phyloP scores from a whole-genome alignment of 1,140 invertebrate genomes.

The Zaprionus vittiger region DNA sequence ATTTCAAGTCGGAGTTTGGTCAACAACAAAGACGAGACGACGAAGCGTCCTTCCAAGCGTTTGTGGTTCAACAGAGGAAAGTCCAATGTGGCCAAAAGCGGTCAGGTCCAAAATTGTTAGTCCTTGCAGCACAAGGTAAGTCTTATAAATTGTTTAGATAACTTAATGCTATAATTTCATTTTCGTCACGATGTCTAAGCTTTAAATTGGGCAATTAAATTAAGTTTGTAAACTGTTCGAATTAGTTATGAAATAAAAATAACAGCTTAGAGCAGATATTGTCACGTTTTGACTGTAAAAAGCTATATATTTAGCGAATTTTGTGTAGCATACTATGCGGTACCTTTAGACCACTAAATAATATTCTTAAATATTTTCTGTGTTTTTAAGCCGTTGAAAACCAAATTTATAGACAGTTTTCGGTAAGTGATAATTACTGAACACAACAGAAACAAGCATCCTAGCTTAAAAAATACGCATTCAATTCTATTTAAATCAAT shows the following conservation, averaged over 20 bases:
- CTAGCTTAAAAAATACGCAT: too few species aligned
- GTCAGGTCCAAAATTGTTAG: background rate
- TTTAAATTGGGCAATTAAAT: background rate
- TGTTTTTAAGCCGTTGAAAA: too few species aligned
- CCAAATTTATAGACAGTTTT: too few species aligned
- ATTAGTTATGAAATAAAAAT: too few species aligned
- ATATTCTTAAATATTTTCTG: too few species aligned
- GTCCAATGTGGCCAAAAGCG: background rate
- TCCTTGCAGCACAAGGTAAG: background rate
- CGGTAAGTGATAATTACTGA: too few species aligned
- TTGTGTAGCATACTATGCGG: too few species aligned
- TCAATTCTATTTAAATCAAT: background rate
- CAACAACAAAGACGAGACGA: conserved; percentile 38
- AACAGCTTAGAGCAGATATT: too few species aligned
- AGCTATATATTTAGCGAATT: too few species aligned
- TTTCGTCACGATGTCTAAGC: background rate
- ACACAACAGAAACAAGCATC: too few species aligned
- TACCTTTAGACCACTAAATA: too few species aligned
- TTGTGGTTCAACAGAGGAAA: background rate
- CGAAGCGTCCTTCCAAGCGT: conserved; percentile 6
- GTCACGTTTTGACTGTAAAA: too few species aligned
- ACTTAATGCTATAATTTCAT: conserved; percentile 2
- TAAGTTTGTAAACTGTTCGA: background rate
- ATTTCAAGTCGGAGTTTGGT: conserved; percentile 43
- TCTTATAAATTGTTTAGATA: conserved; percentile 3